phyloP scores from a whole-genome alignment of 2,888 invertebrate genomes.

The Lithosia quadra region DNA sequence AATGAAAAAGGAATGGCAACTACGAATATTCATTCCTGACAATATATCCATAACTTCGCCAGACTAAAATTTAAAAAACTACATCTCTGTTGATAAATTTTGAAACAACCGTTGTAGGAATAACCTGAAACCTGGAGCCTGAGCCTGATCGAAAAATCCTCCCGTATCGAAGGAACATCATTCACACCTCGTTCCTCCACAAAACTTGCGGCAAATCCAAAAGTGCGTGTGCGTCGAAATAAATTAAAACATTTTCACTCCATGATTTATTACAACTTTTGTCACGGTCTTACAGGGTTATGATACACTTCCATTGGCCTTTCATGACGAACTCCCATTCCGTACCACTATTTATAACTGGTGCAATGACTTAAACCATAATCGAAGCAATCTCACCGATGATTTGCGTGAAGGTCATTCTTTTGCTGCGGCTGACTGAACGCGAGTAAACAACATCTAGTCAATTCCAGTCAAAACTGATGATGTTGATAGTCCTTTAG shows the following conservation, averaged over 20 bases:
- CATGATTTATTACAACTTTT: slow-evolving; percentile 4
- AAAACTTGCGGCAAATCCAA: not conserved
- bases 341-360: not conserved
- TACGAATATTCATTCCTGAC: not conserved
- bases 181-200: not conserved
- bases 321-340: not conserved
- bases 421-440: not conserved
- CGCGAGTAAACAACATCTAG: too few species aligned
- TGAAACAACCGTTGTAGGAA: not conserved
- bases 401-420: not conserved
- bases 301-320: not conserved
- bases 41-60: not conserved
- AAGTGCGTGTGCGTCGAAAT: not conserved
- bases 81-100: not conserved
- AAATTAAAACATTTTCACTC: not conserved
- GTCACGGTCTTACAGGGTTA: not conserved
- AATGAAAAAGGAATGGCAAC: not conserved
- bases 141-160: not conserved
- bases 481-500: too few species aligned
- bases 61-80: not conserved
- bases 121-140: too few species aligned
- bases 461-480: not conserved
- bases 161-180: too few species aligned
- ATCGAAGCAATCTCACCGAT: not conserved
- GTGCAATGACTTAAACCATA: not conserved